Evolutionary conservation across 2,113 vertebrate genomes (phyloP).

Genomic region (Chauna torquata): DNA sequence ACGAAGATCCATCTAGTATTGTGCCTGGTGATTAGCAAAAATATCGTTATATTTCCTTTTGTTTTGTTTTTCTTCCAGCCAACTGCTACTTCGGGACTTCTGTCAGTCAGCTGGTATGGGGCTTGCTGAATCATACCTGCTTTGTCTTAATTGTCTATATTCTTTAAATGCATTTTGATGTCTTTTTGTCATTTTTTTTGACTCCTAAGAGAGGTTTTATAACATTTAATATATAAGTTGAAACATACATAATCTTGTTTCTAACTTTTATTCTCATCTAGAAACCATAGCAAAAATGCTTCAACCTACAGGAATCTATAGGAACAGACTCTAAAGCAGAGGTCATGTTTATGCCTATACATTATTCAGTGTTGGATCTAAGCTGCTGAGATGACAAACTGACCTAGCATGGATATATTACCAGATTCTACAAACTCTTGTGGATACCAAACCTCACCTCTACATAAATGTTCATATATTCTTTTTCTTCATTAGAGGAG

Average conservation of each 20-base stretch:
- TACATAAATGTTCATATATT: not conserved
- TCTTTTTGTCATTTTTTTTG: not conserved
- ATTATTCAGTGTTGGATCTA: not conserved
- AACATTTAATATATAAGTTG: not conserved
- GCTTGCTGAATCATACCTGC: not conserved
- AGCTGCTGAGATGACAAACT: not conserved
- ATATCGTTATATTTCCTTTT: not conserved
- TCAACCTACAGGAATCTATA: not conserved
- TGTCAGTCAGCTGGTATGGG: not conserved
- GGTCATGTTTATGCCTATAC: not conserved
- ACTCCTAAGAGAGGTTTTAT: not conserved
- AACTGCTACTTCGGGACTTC: not conserved
- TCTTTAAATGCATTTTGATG: not conserved
- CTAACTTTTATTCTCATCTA: not conserved
- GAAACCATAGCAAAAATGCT: not conserved
- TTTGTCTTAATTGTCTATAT: not conserved
- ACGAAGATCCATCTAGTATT: not conserved
- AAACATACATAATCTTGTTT: not conserved
- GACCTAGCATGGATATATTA: not conserved
- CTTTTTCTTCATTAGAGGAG: not conserved
- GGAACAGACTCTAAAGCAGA: not conserved
- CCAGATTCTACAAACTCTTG: not conserved
- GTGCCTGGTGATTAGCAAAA: not conserved
- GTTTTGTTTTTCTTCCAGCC: not conserved
- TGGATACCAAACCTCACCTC: not conserved